Percentiles rank a stretch among this genome's conserved stretches.
phyloP scores from a whole-genome alignment of 2,113 vertebrate species.

The Nycticebus coucang region DNA sequence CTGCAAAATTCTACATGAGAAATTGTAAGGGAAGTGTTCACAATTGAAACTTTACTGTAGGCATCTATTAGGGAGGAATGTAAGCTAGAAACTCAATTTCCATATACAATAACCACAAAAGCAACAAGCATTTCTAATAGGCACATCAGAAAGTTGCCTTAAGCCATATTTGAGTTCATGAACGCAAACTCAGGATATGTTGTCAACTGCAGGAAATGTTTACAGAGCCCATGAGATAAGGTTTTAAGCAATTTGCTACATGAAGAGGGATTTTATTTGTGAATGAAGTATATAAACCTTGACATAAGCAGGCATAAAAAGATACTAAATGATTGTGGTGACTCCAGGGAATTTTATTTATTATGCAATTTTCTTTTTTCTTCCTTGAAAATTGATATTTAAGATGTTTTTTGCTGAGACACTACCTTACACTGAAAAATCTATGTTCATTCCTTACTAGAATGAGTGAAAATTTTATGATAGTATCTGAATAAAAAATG shows the following conservation, averaged over 20 bases:
- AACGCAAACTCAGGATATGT: neutral
- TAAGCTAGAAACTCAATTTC: slow-evolving; percentile 37
- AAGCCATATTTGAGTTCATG: slow-evolving; percentile 28
- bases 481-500: neutral
- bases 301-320: neutral
- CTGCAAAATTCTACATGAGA: slow-evolving; percentile 54
- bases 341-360: slow-evolving; percentile 16
- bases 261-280: neutral
- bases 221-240: neutral
- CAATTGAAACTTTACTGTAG: slow-evolving; percentile 37
- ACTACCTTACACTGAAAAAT: neutral
- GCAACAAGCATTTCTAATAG: slow-evolving; percentile 56
- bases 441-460: neutral
- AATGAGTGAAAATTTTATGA: neutral
- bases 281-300: neutral
- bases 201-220: neutral
- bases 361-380: neutral
- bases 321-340: neutral
- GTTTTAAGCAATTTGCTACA: slow-evolving; percentile 14
- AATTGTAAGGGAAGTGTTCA: slow-evolving; percentile 47
- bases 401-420: neutral
- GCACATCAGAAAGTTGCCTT: neutral
- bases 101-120: slow-evolving; percentile 37
- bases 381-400: slow-evolving; percentile 35
- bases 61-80: slow-evolving; percentile 5